These are phyloP conservation scores for Abrostola tripartita DNA, from an alignment of 2,888 invertebrate genomes.

Conservation along the genomic window DNA sequence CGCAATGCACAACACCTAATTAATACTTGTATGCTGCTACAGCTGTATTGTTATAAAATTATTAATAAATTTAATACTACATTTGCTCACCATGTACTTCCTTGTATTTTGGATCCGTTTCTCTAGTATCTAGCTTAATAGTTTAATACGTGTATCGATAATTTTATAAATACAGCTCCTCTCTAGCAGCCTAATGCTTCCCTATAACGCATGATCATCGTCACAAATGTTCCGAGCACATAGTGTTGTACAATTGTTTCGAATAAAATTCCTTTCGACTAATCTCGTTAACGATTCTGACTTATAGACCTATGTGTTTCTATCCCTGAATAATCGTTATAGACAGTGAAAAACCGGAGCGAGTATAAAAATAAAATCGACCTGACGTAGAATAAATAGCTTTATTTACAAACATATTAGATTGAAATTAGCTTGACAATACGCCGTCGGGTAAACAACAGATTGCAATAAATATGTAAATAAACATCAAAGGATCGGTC, in stretches of 20 bases:
- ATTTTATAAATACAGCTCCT: constrained; percentile 79
- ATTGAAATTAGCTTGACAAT: constrained; percentile 61
- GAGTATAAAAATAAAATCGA: constrained; percentile 46
- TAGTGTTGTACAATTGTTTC: constrained; percentile 52
- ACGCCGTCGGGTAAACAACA: constrained; percentile 73
- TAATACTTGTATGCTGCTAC: constrained; percentile 63
- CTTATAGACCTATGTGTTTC: constrained; percentile 59
- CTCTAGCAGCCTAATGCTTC: constrained; percentile 58
- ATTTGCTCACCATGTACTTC: constrained; percentile 86
- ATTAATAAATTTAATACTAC: constrained; percentile 68
- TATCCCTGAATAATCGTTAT: constrained; percentile 71
- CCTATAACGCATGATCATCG: constrained; percentile 73
- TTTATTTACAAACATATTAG: constrained; percentile 57
- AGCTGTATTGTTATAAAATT: constrained; percentile 81
- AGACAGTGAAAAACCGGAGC: constrained; percentile 83
- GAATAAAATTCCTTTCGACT: constrained; percentile 44
- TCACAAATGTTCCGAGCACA: constrained; percentile 63
- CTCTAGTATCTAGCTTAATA: constrained; percentile 78
- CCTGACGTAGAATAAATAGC: constrained; percentile 54
- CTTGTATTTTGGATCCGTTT: constrained; percentile 82
- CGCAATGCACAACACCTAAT: constrained; percentile 71
- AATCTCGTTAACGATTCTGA: constrained; percentile 46
- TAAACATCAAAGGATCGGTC: constrained; percentile 77
- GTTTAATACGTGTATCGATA: constrained; percentile 62
- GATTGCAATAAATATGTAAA: constrained; percentile 87